Conservation (phyloP, 2,888 invertebrate genomes). For the Lasius fuliginosus region DNA sequence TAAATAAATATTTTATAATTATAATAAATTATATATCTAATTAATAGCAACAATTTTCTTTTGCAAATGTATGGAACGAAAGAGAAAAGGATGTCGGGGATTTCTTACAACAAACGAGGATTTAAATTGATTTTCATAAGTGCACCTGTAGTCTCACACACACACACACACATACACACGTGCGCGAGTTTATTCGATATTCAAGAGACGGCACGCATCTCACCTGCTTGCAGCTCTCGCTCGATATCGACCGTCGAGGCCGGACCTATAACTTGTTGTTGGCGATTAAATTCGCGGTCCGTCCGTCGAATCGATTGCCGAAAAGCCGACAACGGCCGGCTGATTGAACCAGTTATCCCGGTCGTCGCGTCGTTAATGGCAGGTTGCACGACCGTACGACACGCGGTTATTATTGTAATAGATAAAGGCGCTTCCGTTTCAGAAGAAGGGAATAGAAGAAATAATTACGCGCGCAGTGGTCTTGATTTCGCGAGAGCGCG, state of each 20-base stretch:
- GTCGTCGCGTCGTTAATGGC: constrained; percentile 66
- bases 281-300: constrained; percentile 69
- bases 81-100: too few relatives aligned
- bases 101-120: not conserved
- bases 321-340: constrained; percentile 36
- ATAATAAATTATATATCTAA: too few relatives aligned
- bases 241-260: constrained; percentile 68
- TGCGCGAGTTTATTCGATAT: constrained; percentile 69
- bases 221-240: constrained; percentile 79
- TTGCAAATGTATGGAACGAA: not conserved
- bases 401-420: constrained; percentile 72
- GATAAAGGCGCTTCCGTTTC: constrained; percentile 71
- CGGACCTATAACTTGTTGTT: constrained; percentile 77
- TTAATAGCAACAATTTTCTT: not conserved
- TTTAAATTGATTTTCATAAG: not conserved
- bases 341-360: constrained; percentile 50
- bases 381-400: constrained; percentile 68
- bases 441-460: constrained; percentile 36
- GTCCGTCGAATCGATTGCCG: constrained; percentile 55
- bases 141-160: constrained; percentile 12
- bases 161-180: constrained; percentile 64
- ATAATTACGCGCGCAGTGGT: constrained; percentile 46
- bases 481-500: constrained; percentile 63
- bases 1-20: too few relatives aligned
- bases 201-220: constrained; percentile 74